Conservation (phyloP, 2,888 invertebrate species). For the Malthinus seriepunctatus region DNA sequence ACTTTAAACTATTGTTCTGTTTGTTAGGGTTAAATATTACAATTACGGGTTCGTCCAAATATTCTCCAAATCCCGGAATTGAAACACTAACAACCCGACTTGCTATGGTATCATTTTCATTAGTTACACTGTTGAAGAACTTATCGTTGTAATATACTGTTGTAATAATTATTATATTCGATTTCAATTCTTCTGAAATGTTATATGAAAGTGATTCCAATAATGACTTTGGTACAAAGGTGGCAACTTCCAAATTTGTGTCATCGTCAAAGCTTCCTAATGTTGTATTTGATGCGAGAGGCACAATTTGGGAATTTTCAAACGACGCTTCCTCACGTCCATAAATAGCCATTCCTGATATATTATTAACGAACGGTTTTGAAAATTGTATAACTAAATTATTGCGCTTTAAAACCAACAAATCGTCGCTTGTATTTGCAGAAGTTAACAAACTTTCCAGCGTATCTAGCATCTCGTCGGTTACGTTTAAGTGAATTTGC, state of each 20-base stretch:
- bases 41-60: conserved; percentile 60
- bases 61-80: conserved; percentile 61
- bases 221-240: conserved; percentile 41
- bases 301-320: conserved; percentile 53
- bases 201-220: conserved; percentile 34
- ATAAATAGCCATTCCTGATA: conserved; percentile 58
- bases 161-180: conserved; percentile 39
- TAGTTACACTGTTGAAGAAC: conserved; percentile 42
- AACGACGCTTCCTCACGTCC: conserved; percentile 36
- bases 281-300: conserved; percentile 56
- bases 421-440: conserved; percentile 28
- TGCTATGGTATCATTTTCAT: conserved; percentile 35
- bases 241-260: conserved; percentile 42
- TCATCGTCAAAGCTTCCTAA: conserved; percentile 44
- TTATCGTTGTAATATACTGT: conserved; percentile 45
- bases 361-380: conserved; percentile 57
- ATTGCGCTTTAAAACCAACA: conserved; percentile 52
- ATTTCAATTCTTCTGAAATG: conserved; percentile 18
- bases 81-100: conserved; percentile 64
- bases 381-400: conserved; percentile 59
- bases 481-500: conserved; percentile 63
- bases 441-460: conserved; percentile 61
- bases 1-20: conserved; percentile 48
- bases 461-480: conserved; percentile 65
- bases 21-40: conserved; percentile 55